Evolutionary conservation across 1,140 invertebrate species (phyloP), one percentile per base, ranked within the genome.

Genomic region (Papilio glaucus): DNA sequence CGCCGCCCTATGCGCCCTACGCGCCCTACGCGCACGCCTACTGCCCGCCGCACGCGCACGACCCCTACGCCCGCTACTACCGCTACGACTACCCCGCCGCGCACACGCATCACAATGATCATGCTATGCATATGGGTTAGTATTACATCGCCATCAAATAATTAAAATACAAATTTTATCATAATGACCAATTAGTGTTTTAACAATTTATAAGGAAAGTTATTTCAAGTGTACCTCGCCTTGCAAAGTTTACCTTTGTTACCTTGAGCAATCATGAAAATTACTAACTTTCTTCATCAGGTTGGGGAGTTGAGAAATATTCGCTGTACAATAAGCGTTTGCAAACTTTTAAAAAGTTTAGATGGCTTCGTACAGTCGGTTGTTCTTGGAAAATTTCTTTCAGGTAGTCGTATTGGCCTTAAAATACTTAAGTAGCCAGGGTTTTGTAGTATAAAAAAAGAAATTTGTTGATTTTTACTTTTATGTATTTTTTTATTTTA

Each of bases 81-180:
- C 87, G 90, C 83, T 90, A 88, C 83, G 86, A 90, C 73, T 91
- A 91, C 74, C 88, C 84, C 68, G 71, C 79, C 74, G 87, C 88
- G 76, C 86, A 87, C 70, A 68, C 83, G 79, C 88, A 87, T 76
- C 86, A 90, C 67, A 78, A 77, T 77, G 90, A 92, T 41, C 90
- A 91, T 88, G 85, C 81, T 63, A 84, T 89, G 83, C 81, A 88
- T 42, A 87, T 88, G 87, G 90, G 90, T 92, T 77, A 79, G 90
- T 92, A 91, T 79, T 74, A 70, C 21, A 18, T 41, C 61, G 13
- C 10, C 15, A 62, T 21, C 15, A 39, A 65, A 65, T 29, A 63
- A 10, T 62, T 24, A 24, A 26, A n/a, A 24, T 42, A 41, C 26
- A 53, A 18, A 24, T 24, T 53, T 1, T 24, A 24, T 7, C 8